These are phyloP conservation scores for Paralichthys olivaceus DNA, from an alignment of 2,113 vertebrate genomes.

Conservation along the genomic window DNA sequence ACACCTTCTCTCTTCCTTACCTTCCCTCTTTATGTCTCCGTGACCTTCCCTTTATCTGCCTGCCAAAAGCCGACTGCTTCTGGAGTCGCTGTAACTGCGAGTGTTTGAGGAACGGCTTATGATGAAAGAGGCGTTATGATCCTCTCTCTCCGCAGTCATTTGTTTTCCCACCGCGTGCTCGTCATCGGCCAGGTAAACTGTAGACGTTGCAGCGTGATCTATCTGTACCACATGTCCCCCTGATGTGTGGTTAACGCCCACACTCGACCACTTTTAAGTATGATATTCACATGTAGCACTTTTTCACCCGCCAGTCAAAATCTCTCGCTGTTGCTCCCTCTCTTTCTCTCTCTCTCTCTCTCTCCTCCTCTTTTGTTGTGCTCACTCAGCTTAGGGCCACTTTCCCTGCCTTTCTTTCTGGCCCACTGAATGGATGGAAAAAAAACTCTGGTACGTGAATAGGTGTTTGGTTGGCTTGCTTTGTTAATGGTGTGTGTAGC, in stretches of 20 bases:
- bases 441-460: constrained; percentile 62
- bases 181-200: constrained; percentile 55
- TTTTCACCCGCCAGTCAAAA: constrained; percentile 10
- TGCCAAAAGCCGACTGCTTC: constrained; percentile 51
- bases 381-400: constrained; percentile 48
- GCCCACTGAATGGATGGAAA: constrained; percentile 55
- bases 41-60: constrained; percentile 61
- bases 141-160: constrained; percentile 58
- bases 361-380: constrained; percentile 12
- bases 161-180: constrained; percentile 52
- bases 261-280: constrained; percentile 52
- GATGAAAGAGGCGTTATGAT: constrained; percentile 38
- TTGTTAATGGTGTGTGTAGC: constrained; percentile 65
- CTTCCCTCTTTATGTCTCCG: constrained; percentile 44
- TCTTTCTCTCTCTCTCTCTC: constrained; percentile 12
- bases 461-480: constrained; percentile 59
- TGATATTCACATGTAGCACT: constrained; percentile 28
- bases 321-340: not conserved
- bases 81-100: constrained; percentile 35
- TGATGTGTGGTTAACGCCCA: constrained; percentile 35
- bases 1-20: constrained; percentile 44
- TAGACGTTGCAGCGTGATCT: constrained; percentile 43
- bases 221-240: constrained; percentile 33
- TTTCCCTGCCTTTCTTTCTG: constrained; percentile 36
- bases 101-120: constrained; percentile 38